Percentiles rank a stretch among this genome's conserved stretches.
Evolutionary conservation across 2,888 invertebrate genomes (phyloP).

Genomic region (Apodemia mormo): DNA sequence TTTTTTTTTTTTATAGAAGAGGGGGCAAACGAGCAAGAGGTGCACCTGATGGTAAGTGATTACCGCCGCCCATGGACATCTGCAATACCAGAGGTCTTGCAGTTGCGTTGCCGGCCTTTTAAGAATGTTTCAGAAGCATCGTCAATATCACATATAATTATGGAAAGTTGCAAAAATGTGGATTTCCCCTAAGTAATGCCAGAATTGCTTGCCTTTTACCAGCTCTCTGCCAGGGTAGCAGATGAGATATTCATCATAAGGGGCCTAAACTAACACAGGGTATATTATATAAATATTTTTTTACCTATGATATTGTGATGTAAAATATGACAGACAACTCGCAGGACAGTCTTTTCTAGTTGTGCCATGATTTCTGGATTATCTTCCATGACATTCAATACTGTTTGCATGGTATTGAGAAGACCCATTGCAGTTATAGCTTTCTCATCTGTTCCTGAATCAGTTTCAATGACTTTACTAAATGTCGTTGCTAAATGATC

Average conservation of each 20-base stretch:
- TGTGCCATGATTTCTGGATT: constrained; percentile 89
- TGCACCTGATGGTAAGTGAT: too few relatives aligned
- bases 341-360: constrained; percentile 95
- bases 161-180: background rate
- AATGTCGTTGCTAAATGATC: constrained; percentile 94
- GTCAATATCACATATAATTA: too few relatives aligned
- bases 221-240: too few relatives aligned
- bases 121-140: too few relatives aligned
- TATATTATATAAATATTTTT: constrained; percentile 36
- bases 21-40: too few relatives aligned
- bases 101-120: too few relatives aligned
- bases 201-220: too few relatives aligned
- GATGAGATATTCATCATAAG: too few relatives aligned
- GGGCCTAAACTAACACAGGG: too few relatives aligned
- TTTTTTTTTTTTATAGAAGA: constrained; percentile 33
- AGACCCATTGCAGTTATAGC: constrained; percentile 98
- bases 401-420: constrained; percentile 96
- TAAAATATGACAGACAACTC: constrained; percentile 92
- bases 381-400: constrained; percentile 96
- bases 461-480: constrained; percentile 87
- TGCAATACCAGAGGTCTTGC: too few relatives aligned
- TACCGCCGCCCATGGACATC: too few relatives aligned
- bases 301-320: constrained; percentile 91
- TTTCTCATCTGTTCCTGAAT: constrained; percentile 95
- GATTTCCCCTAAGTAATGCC: background rate